Conservation (phyloP, 2,113 vertebrate species). For the Seriola rivoliana region DNA sequence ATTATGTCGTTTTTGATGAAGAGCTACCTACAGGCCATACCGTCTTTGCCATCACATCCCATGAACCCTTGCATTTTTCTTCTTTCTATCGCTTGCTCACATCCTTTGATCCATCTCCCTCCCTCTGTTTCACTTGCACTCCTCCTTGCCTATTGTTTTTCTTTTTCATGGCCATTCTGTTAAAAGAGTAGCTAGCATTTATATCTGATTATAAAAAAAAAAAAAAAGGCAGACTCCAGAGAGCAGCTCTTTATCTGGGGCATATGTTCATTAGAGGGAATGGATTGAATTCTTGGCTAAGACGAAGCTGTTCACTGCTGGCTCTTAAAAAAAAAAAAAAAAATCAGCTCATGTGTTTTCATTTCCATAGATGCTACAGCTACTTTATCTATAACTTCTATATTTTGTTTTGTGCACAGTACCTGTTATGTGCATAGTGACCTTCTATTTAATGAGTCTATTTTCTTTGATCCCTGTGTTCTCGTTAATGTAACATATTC, state of each 20-base stretch:
- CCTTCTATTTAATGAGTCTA: conserved; percentile 58
- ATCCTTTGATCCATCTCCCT: conserved; percentile 53
- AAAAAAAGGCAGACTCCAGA: conserved; percentile 53
- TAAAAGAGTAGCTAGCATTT: conserved; percentile 58
- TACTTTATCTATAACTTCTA: conserved; percentile 36
- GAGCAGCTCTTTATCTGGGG: conserved; percentile 67
- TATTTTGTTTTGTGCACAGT: conserved; percentile 34
- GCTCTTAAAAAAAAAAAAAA: conserved; percentile 60
- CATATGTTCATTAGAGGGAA: conserved; percentile 68
- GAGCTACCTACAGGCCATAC: conserved; percentile 29
- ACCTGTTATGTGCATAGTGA: conserved; percentile 34
- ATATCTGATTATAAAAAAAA: conserved; percentile 58
- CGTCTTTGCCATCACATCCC: conserved; percentile 13
- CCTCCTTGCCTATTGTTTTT: conserved; percentile 49
- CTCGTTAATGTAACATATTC: conserved; percentile 45
- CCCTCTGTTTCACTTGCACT: conserved; percentile 6
- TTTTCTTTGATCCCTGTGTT: conserved; percentile 61
- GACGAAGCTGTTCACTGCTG: conserved; percentile 51
- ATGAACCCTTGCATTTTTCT: conserved; percentile 33
- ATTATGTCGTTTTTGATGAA: conserved; percentile 52
- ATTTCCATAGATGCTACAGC: conserved; percentile 35
- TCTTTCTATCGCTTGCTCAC: conserved; percentile 5
- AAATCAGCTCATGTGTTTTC: conserved; percentile 60
- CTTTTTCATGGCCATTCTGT: conserved; percentile 62
- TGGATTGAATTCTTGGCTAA: conserved; percentile 55